These are phyloP conservation scores for Masticophis lateralis DNA, from an alignment of 2,797 vertebrate species.

Conservation along the genomic window DNA sequence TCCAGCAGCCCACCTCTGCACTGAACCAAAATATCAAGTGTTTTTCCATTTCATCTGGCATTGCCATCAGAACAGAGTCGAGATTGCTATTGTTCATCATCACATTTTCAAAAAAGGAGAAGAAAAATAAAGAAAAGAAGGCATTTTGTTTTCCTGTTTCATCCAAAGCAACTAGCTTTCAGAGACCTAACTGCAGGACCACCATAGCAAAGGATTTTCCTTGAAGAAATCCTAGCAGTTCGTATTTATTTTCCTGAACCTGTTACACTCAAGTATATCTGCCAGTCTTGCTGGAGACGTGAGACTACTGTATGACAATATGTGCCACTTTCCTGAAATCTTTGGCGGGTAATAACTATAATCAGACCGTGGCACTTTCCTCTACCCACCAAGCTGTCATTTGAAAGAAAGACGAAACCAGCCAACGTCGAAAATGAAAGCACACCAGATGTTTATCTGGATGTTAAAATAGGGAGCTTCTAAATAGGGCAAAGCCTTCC, in stretches of 20 bases:
- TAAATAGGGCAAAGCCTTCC: conserved; percentile 20
- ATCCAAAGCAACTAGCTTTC: neutral
- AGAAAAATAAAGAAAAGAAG: neutral
- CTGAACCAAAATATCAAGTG: neutral
- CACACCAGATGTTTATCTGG: conserved; percentile 23
- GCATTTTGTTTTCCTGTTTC: neutral
- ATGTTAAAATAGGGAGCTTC: conserved; percentile 33
- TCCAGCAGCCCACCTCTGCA: no score
- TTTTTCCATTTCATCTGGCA: neutral
- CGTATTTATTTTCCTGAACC: neutral
- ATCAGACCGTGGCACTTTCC: conserved; percentile 22
- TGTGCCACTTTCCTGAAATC: neutral
- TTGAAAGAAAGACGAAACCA: conserved; percentile 25
- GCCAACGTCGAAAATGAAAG: conserved; percentile 15
- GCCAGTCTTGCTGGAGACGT: neutral
- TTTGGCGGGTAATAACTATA: conserved; percentile 44
- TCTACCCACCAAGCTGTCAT: conserved; percentile 26
- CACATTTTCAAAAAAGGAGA: neutral
- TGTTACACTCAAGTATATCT: neutral
- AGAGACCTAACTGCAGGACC: neutral
- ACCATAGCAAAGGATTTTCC: neutral
- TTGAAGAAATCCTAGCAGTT: neutral
- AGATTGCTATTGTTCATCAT: neutral
- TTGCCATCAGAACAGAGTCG: neutral
- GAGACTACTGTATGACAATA: neutral